Base-by-base conservation (phyloP, 2,113 vertebrate genomes). In the Marmota monax region DNA sequence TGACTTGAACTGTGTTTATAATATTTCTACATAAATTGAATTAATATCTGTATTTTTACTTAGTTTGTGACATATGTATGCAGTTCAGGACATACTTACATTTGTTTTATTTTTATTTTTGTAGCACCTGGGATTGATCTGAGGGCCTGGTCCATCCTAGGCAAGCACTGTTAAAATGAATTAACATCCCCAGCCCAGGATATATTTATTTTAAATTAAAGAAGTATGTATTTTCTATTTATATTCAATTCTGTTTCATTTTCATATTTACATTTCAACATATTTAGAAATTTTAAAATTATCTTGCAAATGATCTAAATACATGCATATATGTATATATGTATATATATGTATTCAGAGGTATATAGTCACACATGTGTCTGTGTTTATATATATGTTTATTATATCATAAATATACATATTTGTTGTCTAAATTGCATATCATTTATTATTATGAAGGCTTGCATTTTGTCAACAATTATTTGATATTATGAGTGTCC, bases 241-340 rank as follows among this genome's bases (percentile, higher is more conserved):
- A 5, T 74, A 23, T 69, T 58, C 11, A 88, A 78, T 56, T 89
- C 2, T 78, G 23, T 42, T 93, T 45, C 27, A 70, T 93, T 48
- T 48, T 45, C 45, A 56, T 32, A 79, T 61, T 84, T 78, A 56
- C 11, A 70, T 37, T 58, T 58, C 32, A 48, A 48, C 29, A 45
- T 70, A 37, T 70, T 70, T 56, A 37, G 39, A 14, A 77, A 37
- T 32, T 48, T 74, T 89, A 0, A 4, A 65, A 84, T 48, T 65
- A 67, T 53, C n/a, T 77, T 48, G 3, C 5, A 48, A 27, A 34
- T 6, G 1, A 5, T 70, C 23, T 45, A 0, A 45, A 0, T 45
- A 14, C 18, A 65, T 27, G 5, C 17, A n/a, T 45, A 20, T 69
- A 58, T 61, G 23, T 18, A n/a, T 45, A 20, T 69, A 58, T 48